Percentiles rank a stretch among this genome's conserved stretches.
These are phyloP conservation scores for Oncorhynchus nerka DNA, from an alignment of 2,113 vertebrate genomes.

Conservation along the genomic window DNA sequence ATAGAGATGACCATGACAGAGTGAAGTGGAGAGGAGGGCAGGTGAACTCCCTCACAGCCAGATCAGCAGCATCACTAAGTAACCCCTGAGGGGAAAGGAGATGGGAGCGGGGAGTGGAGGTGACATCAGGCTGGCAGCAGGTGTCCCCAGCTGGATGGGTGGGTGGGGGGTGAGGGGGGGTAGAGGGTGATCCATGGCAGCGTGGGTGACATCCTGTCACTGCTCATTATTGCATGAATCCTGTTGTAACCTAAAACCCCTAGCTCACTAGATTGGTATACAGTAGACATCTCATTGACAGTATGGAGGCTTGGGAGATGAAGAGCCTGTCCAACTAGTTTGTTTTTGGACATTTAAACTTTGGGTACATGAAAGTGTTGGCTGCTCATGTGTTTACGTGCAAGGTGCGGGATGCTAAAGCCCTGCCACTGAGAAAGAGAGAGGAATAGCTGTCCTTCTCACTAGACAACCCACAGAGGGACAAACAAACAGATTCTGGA, in stretches of 20 bases:
- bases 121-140: slow-evolving; percentile 37
- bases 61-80: not conserved
- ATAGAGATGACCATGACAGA: too few relatives aligned
- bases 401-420: slow-evolving; percentile 13
- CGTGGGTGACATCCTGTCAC: slow-evolving; percentile 62
- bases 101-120: not conserved
- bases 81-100: too few relatives aligned
- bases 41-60: not conserved
- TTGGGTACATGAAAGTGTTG: not conserved
- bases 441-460: slow-evolving; percentile 40
- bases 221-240: slow-evolving; percentile 64
- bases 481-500: slow-evolving; percentile 43
- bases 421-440: not conserved
- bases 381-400: not conserved
- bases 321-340: slow-evolving; percentile 6
- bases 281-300: slow-evolving; percentile 25
- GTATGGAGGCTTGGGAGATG: slow-evolving; percentile 16
- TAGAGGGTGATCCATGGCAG: slow-evolving; percentile 50
- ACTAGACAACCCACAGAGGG: slow-evolving; percentile 20
- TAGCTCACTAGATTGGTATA: slow-evolving; percentile 45
- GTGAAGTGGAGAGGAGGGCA: too few relatives aligned
- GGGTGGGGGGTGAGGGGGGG: too few relatives aligned
- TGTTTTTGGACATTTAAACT: not conserved
- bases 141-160: not conserved
- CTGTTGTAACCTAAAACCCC: slow-evolving; percentile 25